Base-by-base conservation (phyloP, 2,888 invertebrate species). In the Corbicula japonica region DNA sequence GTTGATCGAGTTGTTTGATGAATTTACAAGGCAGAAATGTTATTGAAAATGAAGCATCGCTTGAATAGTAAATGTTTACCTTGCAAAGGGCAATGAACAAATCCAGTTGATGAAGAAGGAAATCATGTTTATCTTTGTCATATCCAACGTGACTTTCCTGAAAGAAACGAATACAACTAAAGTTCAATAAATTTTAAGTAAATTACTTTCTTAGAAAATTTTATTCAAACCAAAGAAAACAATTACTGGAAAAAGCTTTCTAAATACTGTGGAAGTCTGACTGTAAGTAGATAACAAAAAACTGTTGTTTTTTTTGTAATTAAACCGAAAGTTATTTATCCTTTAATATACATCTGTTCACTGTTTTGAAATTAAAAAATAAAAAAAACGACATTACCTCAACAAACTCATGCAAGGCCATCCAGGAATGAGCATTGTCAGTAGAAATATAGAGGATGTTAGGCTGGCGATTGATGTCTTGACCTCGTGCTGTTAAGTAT, bases 401-500 rank as follows among this genome's bases (percentile, higher is more conserved):
- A n/a, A 93, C 90, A 83, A 93, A 93, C 35, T 93, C 92, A 70
- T 93, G 92, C 6, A 93, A 87, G 1, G 92, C 90, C 6, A 79
- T 79, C 93, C 93, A 93, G 30, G 86, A 81, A 35, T 79, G 73
- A 1, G 89, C 92, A 34, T 85, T 82, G 71, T 92, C 91, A n/a
- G 90, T 89, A 10, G 93, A 92, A 41, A 93, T 88, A 79, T 93
- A 93, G 41, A 93, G 86, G 52, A 93, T 91, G 76, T 93, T 93
- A 60, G 92, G 91, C 66, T 91, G 89, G 54, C 91, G 81, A 79
- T 92, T 92, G 78, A 93, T 92, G 70, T 93, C 91, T 82, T 93
- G 92, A 8, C 93, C 93, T 54, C 93, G 72, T 32, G 93, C 93
- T 4, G 93, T 93, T 75, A 93, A 84, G 73, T 90, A 93, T 44